Evolutionary conservation across 2,113 vertebrate species (phyloP).

Genomic region (Pygoscelis antarcticus): DNA sequence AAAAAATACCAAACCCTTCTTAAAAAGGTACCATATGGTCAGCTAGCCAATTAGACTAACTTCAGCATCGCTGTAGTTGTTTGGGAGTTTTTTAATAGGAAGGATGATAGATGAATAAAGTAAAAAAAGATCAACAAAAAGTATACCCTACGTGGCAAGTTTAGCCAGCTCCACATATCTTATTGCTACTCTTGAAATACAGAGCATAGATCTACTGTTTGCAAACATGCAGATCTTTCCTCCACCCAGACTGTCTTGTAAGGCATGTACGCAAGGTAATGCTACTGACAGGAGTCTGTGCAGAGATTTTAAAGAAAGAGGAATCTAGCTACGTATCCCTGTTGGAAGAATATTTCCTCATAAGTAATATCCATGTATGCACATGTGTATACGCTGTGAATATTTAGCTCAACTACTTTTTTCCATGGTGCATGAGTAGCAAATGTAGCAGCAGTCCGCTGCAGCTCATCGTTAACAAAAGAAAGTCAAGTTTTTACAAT

Average conservation of each 20-base stretch:
- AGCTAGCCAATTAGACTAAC: background rate
- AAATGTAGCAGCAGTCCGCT: background rate
- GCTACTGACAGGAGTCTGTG: background rate
- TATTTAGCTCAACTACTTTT: background rate
- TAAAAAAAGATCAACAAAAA: background rate
- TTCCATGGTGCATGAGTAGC: background rate
- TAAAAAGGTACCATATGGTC: background rate
- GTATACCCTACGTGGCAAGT: background rate
- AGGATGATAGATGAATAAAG: background rate
- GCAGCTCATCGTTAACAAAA: background rate
- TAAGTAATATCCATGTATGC: background rate
- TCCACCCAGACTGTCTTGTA: background rate
- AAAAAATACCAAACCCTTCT: background rate
- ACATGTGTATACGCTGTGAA: background rate
- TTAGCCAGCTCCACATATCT: background rate
- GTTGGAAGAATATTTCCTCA: background rate
- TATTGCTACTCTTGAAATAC: background rate
- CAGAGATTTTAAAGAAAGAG: background rate
- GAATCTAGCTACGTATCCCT: background rate
- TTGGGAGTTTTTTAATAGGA: background rate
- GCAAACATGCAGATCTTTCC: background rate
- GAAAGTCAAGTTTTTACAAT: background rate
- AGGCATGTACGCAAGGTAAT: background rate
- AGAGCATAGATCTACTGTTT: background rate
- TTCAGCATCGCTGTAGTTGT: background rate